Evolutionary conservation across 2,888 invertebrate species (phyloP), one percentile per base, ranked within the genome.

Genomic region (Trichopoda pennipes): DNA sequence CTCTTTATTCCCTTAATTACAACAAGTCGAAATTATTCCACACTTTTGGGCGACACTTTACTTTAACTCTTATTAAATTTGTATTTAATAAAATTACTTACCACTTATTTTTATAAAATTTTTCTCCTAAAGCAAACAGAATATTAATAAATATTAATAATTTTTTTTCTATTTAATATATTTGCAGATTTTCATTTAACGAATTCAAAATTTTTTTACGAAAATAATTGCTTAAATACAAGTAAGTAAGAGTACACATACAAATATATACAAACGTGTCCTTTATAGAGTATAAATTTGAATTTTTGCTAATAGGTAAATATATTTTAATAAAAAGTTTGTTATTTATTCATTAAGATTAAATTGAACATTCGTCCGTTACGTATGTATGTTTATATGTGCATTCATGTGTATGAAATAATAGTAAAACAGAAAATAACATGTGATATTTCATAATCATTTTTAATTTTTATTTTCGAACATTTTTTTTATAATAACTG

Each of bases 131-230:
- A 28, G 3, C 28, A 28, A 28, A 28, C 4, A 28, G 38, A 38
- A 38, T 38, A n/a, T n/a, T n/a, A 14, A 38, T 14, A 38, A 38
- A 47, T n/a, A 17, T 69, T 9, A 44, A 56, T 6, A 44, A 28
- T 28, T 7, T 69, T 44, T 47, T 56, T 28, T 9, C 35, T 58
- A 16, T 68, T 55, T 44, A 23, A 44, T 69, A 9, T 69, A 2
- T 38, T 60, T 60, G 14, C 49, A 60, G 49, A 60, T 38, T 38
- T 60, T 38, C 47, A 38, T 70, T 19, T n/a, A 21, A 21, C 21
- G 21, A 58, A 72, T 3, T 72, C 61, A 32, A 42, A 28, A 42
- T 63, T 61, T 73, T 53, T 63, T 73, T 61, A 42, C 16, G 28
- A 73, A 44, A 53, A 73, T 70, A 49, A 70, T 51, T 42, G n/a